These are phyloP conservation scores for Porites rus DNA, from an alignment of 92 coral and sea anemone genomes.

Conservation along the genomic window DNA sequence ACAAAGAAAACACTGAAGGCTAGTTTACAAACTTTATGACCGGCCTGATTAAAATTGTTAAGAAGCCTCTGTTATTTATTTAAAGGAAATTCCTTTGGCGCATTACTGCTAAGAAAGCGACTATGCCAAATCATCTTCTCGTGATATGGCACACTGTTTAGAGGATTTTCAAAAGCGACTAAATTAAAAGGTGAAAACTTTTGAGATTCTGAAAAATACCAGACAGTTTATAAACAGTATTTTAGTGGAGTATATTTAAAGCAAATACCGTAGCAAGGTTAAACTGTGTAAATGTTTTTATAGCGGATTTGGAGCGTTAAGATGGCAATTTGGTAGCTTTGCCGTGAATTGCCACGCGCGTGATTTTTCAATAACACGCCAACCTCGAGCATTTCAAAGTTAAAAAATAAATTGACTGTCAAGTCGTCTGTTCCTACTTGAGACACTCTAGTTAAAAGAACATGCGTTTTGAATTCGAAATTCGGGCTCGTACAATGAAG, in stretches of 20 bases:
- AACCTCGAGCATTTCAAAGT: background rate
- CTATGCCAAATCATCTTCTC: background rate
- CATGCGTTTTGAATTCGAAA: conserved; percentile 9
- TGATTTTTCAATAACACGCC: background rate
- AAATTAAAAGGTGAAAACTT: background rate
- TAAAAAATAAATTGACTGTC: background rate
- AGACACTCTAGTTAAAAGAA: background rate
- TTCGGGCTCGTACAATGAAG: background rate
- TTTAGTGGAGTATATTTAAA: conserved; percentile 1
- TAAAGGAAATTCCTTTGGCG: conserved; percentile 14
- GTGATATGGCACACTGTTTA: background rate
- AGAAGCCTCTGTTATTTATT: background rate
- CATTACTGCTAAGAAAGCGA: conserved; percentile 4
- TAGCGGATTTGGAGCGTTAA: background rate
- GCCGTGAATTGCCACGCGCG: conserved; percentile 11
- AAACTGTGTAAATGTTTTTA: conserved; percentile 19
- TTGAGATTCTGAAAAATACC: conserved; percentile 9
- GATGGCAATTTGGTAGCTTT: background rate
- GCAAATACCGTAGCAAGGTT: background rate
- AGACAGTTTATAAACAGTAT: conserved; percentile 12
- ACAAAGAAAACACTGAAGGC: background rate
- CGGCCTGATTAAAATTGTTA: background rate
- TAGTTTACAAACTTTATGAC: background rate
- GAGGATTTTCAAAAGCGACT: background rate
- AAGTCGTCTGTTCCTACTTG: background rate